Conservation (phyloP, 2,113 vertebrate species). For the Solea senegalensis region DNA sequence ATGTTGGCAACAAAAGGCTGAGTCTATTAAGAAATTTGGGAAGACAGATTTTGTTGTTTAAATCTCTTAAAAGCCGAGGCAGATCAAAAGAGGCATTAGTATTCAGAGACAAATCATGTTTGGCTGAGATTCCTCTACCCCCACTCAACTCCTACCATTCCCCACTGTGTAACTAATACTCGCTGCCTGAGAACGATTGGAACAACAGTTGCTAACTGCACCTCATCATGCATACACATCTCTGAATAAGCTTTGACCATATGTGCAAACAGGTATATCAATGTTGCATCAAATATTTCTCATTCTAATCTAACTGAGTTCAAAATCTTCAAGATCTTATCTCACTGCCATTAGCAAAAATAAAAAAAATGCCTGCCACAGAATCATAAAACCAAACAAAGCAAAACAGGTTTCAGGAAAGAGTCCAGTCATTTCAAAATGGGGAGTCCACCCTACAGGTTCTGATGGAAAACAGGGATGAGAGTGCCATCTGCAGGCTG, state of each 20-base stretch:
- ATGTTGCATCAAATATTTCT: slow-evolving; percentile 7
- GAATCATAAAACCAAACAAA: slow-evolving; percentile 53
- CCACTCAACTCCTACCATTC: slow-evolving; percentile 71
- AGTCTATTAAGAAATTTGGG: slow-evolving; percentile 77
- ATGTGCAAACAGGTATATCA: slow-evolving; percentile 51
- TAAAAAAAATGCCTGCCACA: slow-evolving; percentile 33
- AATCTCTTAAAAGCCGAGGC: slow-evolving; percentile 75
- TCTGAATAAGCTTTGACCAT: slow-evolving; percentile 56
- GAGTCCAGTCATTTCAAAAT: slow-evolving; percentile 64
- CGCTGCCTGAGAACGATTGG: slow-evolving; percentile 64
- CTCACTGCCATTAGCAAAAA: not conserved
- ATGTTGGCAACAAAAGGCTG: slow-evolving; percentile 71
- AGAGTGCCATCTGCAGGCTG: slow-evolving; percentile 78
- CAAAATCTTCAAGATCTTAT: not conserved
- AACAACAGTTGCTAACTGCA: slow-evolving; percentile 70
- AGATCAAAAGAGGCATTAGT: slow-evolving; percentile 80
- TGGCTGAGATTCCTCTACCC: slow-evolving; percentile 74
- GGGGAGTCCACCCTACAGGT: slow-evolving; percentile 57
- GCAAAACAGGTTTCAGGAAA: slow-evolving; percentile 44
- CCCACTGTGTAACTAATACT: slow-evolving; percentile 74
- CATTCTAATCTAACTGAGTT: not conserved
- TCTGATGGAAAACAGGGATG: slow-evolving; percentile 67
- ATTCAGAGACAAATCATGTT: slow-evolving; percentile 79
- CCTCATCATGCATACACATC: slow-evolving; percentile 67
- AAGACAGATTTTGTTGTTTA: slow-evolving; percentile 77